Percentiles rank a stretch among this genome's conserved stretches.
These are phyloP conservation scores for Macquaria australasica DNA, from an alignment of 2,113 vertebrate genomes.

Conservation along the genomic window DNA sequence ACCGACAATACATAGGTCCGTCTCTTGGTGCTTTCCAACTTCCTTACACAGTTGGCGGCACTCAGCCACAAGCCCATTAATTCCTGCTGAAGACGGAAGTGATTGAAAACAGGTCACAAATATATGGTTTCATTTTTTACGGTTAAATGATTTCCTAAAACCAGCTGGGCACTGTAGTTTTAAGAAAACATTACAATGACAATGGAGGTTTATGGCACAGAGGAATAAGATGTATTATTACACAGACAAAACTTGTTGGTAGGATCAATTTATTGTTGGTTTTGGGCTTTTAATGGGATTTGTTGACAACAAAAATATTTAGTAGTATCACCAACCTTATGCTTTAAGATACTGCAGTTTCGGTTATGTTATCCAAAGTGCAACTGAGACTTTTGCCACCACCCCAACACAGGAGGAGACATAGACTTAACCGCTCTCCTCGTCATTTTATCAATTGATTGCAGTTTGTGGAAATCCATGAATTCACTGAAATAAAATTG, in stretches of 20 bases:
- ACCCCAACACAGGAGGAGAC: not conserved
- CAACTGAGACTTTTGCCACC: not conserved
- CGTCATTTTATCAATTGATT: conserved; percentile 9
- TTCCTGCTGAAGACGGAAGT: not conserved
- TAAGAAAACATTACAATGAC: not conserved
- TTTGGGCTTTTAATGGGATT: not conserved
- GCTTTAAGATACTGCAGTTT: not conserved
- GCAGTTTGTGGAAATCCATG: conserved; percentile 24
- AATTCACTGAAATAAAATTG: conserved; percentile 37
- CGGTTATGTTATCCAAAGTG: not conserved
- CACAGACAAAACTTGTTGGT: not conserved
- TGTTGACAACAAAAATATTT: not conserved
- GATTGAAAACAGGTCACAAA: not conserved
- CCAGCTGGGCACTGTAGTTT: not conserved
- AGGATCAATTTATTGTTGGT: not conserved
- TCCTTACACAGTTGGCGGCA: no score
- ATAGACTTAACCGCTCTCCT: not conserved
- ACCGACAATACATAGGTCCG: not conserved
- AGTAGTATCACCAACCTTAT: not conserved
- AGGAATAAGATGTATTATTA: not conserved
- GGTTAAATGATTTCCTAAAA: not conserved
- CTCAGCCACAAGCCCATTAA: not conserved
- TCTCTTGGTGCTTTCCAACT: not conserved
- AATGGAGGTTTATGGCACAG: not conserved
- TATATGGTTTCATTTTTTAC: not conserved